A percentile compares a stretch with the other conserved stretches of the same genome.
Evolutionary conservation across 2,797 vertebrate genomes (phyloP).

Genomic region (Heteromormyrus szaboi): DNA sequence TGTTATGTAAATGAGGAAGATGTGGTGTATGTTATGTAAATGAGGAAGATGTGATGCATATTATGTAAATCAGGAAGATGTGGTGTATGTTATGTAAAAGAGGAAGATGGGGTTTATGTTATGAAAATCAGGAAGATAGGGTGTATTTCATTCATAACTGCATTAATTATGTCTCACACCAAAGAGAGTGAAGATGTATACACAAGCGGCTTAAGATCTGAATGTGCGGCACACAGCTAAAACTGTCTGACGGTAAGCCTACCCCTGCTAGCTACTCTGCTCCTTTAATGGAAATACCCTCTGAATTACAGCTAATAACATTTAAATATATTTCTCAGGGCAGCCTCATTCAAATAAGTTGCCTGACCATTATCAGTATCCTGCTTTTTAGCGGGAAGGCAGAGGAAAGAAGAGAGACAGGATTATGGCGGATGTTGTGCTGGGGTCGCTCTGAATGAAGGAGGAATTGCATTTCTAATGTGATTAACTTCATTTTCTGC

Average conservation of each 20-base stretch:
- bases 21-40: neutral
- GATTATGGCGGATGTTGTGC: neutral
- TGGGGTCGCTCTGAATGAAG: neutral
- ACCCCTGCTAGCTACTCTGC: neutral
- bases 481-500: neutral
- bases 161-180: neutral
- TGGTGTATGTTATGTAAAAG: neutral
- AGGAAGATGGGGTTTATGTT: too few species aligned
- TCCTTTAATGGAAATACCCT: neutral
- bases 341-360: constrained; percentile 11
- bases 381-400: neutral
- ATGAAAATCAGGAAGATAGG: neutral
- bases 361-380: neutral
- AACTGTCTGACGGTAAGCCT: neutral
- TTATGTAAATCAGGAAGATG: neutral
- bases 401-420: neutral
- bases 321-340: constrained; percentile 1
- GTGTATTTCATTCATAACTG: neutral
- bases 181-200: neutral
- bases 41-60: neutral
- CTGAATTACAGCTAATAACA: constrained; percentile 4
- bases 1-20: neutral
- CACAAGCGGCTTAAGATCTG: neutral
- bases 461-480: neutral
- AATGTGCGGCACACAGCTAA: neutral